A percentile compares a stretch with the other conserved stretches of the same genome.
These are phyloP conservation scores for Crypturellus undulatus DNA, from an alignment of 2,113 vertebrate species.

Conservation along the genomic window DNA sequence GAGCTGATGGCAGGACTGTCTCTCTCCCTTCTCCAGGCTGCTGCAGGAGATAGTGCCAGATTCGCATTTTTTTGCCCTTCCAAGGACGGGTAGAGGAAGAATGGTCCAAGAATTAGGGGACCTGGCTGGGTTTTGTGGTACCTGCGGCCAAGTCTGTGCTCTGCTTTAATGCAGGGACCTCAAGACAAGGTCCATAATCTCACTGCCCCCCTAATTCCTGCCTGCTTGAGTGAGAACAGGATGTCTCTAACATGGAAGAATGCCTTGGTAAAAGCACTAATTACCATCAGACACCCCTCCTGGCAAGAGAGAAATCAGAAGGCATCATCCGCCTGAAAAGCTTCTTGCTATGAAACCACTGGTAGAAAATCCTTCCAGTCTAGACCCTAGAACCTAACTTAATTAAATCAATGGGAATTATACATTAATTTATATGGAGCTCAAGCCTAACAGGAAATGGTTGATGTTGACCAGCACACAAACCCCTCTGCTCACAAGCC, in stretches of 20 bases:
- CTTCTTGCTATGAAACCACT: not conserved
- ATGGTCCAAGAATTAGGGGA: rapidly evolving
- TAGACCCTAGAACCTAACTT: not conserved
- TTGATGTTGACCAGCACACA: not conserved
- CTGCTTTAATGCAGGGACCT: not conserved
- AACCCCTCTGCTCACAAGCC: not conserved
- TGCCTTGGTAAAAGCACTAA: not conserved
- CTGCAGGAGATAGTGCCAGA: not conserved
- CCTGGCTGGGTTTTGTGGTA: not conserved
- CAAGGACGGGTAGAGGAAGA: not conserved
- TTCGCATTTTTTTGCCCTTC: not conserved
- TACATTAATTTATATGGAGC: not conserved
- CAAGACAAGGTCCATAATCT: not conserved
- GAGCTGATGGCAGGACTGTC: not conserved
- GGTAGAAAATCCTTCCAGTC: not conserved
- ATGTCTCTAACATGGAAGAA: not conserved
- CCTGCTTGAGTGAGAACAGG: not conserved
- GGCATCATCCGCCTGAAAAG: not conserved
- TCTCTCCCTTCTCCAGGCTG: not conserved
- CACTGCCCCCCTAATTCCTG: not conserved
- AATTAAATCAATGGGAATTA: not conserved
- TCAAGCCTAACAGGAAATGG: not conserved
- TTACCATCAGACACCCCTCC: not conserved
- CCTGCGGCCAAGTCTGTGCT: not conserved
- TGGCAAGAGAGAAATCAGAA: not conserved